Conservation (phyloP, 2,888 invertebrate species). For the Ochropleura plecta region DNA sequence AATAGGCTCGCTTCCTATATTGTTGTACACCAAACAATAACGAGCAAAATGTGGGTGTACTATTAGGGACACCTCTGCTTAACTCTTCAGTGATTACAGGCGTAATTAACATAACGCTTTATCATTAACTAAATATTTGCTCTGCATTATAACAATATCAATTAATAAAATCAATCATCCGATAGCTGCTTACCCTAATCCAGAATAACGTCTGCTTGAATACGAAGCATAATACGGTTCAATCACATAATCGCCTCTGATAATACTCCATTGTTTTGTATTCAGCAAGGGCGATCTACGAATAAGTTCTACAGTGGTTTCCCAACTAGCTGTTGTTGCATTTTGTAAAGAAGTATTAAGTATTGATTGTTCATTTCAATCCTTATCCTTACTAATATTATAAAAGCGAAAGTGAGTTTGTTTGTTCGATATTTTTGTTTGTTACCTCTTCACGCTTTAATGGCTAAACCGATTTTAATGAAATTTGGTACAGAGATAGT, state of each 20-base stretch:
- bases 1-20: too few species aligned
- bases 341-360: constrained; percentile 8
- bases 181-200: constrained; percentile 12
- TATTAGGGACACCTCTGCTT: not conserved
- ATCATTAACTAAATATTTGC: not conserved
- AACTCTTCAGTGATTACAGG: not conserved
- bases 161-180: constrained; percentile 4
- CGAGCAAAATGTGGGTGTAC: too few species aligned
- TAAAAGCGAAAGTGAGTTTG: too few species aligned
- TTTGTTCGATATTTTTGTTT: too few species aligned
- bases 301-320: constrained; percentile 28
- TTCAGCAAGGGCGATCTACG: constrained; percentile 48
- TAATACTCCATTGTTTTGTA: constrained; percentile 55
- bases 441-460: too few species aligned
- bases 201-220: constrained; percentile 7
- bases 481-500: too few species aligned
- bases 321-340: constrained; percentile 43
- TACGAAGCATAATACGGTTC: constrained; percentile 32
- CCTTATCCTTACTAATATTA: too few species aligned
- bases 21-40: too few species aligned
- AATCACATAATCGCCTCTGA: constrained; percentile 54
- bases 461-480: too few species aligned
- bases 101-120: too few species aligned
- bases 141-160: not conserved
- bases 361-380: not conserved